Evolutionary conservation across 1,140 invertebrate genomes (phyloP).

Genomic region (Micrasema longulum): DNA sequence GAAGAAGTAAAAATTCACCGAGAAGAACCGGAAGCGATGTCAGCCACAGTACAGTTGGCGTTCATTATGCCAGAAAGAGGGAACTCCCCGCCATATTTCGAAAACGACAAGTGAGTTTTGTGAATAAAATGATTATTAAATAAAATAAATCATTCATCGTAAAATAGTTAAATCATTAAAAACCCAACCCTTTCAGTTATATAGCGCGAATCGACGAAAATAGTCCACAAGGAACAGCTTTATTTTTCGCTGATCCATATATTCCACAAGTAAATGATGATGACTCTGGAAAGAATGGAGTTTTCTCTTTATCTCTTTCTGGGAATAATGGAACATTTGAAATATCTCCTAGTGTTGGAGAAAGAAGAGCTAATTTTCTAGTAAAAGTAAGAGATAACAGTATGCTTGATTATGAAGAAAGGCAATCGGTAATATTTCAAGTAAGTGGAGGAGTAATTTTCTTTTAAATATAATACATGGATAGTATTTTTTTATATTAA

Average conservation of each 20-base stretch:
- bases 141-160: slow-evolving; percentile 6
- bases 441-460: slow-evolving; percentile 57
- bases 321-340: slow-evolving; percentile 91
- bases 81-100: slow-evolving; percentile 82
- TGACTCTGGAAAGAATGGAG: slow-evolving; percentile 84
- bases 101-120: slow-evolving; percentile 76
- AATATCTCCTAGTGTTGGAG: slow-evolving; percentile 87
- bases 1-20: slow-evolving; percentile 80
- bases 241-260: slow-evolving; percentile 79
- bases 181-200: slow-evolving; percentile 70
- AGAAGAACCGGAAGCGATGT: slow-evolving; percentile 80
- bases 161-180: not conserved
- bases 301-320: slow-evolving; percentile 82
- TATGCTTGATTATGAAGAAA: slow-evolving; percentile 85
- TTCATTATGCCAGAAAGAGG: slow-evolving; percentile 81
- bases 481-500: too few relatives aligned
- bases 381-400: slow-evolving; percentile 86
- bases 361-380: slow-evolving; percentile 82
- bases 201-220: slow-evolving; percentile 84
- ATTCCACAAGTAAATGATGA: slow-evolving; percentile 80
- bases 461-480: too few relatives aligned
- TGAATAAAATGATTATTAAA: not conserved
- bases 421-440: slow-evolving; percentile 78
- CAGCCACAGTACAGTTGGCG: slow-evolving; percentile 81
- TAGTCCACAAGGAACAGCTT: slow-evolving; percentile 79